Evolutionary conservation across 2,888 invertebrate species (phyloP).

Genomic region (Baccha elongata): DNA sequence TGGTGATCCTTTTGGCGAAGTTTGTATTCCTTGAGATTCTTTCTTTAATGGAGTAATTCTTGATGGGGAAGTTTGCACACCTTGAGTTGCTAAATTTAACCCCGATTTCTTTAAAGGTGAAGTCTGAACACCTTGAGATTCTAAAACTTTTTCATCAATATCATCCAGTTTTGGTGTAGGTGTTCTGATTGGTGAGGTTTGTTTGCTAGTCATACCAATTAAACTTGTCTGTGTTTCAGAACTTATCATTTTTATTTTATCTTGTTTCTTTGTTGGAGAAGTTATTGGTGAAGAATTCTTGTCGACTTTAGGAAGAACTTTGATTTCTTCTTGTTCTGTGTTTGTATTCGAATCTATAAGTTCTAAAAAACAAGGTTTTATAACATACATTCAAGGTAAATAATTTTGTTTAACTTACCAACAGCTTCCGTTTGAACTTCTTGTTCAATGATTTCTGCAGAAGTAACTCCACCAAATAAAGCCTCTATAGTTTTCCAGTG

Average conservation of each 20-base stretch:
- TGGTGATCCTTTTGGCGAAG: conserved; percentile 58
- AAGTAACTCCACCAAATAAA: conserved; percentile 75
- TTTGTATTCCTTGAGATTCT: conserved; percentile 68
- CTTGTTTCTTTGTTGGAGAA: conserved; percentile 74
- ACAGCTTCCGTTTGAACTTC: conserved; percentile 59
- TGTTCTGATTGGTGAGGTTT: conserved; percentile 53
- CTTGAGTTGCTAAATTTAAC: not conserved
- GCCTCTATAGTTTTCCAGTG: conserved; percentile 81
- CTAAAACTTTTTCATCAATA: not conserved
- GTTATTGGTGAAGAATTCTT: conserved; percentile 78
- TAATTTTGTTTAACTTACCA: conserved; percentile 31
- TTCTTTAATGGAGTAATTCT: not conserved
- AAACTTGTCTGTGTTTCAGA: conserved; percentile 45
- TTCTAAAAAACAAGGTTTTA: conserved; percentile 12
- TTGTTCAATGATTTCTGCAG: conserved; percentile 22
- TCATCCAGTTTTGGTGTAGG: not conserved
- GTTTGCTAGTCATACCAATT: conserved; percentile 34
- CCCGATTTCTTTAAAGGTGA: not conserved
- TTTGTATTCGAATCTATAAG: conserved; percentile 76
- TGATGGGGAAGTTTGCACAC: conserved; percentile 13
- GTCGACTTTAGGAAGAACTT: conserved; percentile 77
- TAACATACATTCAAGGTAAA: not conserved
- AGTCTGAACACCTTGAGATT: conserved; percentile 31
- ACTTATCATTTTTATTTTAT: not conserved
- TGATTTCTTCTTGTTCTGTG: conserved; percentile 76